Conservation (phyloP, 2,113 vertebrate genomes). For the Equus przewalskii region DNA sequence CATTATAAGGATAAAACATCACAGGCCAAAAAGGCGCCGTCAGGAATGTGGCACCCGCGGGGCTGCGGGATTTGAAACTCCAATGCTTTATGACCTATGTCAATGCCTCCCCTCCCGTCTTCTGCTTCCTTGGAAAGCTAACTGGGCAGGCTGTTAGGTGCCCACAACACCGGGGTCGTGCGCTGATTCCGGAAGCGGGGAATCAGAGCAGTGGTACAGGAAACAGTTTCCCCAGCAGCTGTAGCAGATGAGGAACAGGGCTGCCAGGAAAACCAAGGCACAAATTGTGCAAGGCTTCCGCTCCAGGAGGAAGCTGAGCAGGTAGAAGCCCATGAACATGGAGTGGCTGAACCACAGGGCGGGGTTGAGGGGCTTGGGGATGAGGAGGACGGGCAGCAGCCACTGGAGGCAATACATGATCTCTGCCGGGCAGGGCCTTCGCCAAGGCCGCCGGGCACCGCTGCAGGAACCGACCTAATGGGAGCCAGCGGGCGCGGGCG, state of each 20-base stretch:
- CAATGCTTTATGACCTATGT: constrained; percentile 85
- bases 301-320: constrained; percentile 99
- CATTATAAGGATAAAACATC: constrained; percentile 89
- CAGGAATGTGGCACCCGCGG: constrained; percentile 83
- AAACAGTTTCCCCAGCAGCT: constrained; percentile 99
- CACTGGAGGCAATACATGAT: constrained; percentile 99
- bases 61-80: constrained; percentile 84
- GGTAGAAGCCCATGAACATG: constrained; percentile 99
- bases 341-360: constrained; percentile 99
- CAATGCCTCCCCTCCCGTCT: constrained; percentile 86
- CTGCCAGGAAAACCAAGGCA: constrained; percentile 99
- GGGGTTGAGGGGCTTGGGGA: constrained; percentile 99
- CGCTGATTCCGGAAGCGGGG: constrained; percentile 93
- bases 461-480: constrained; percentile 81
- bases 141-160: constrained; percentile 89
- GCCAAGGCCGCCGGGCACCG: constrained; percentile 79
- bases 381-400: constrained; percentile 98
- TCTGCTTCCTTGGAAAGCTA: constrained; percentile 85
- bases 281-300: constrained; percentile 99
- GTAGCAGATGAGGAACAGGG: constrained; percentile 99
- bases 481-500: constrained; percentile 71
- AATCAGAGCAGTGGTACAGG: constrained; percentile 98
- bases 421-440: constrained; percentile 82
- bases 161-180: constrained; percentile 97
- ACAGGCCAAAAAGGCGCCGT: constrained; percentile 86